Base-by-base conservation (phyloP, 1,140 invertebrate genomes). In the Eumeta japonica region DNA sequence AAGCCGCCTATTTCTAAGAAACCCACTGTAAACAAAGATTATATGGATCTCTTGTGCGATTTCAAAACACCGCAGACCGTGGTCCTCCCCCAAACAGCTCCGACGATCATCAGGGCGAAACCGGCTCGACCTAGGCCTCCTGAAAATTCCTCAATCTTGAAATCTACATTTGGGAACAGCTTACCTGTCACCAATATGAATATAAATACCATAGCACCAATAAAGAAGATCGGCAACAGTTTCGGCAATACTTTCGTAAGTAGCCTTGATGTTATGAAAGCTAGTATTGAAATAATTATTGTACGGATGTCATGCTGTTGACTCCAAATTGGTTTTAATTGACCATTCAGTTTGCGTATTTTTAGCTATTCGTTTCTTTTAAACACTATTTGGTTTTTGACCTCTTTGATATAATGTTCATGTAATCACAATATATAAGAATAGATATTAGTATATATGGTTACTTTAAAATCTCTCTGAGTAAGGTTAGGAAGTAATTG, bases 121-220 rank as follows among this genome's bases (percentile, higher is more conserved):
- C 86, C 84, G 2, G 86, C 86, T 1, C 87, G 89, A 81, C 88
- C 87, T 2, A 81, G 81, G 35, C 79, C 84, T 43, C 87, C 87
- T 15, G 68, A 75, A 18, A 72, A 63, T 43, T 55, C 64, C n/a
- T 55, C 65, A 10, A 41, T 75, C 27, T 39, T 72, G 3, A 75
- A 71, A 35, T 61, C 40, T 40, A 61, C 65, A 12, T 59, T 74
- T 41, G 52, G 55, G n/a, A 59, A 37, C 27, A 58, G 38, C 40
- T 58, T 68, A 27, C 52, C 65, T 33, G 39, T 59, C 3, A 50
- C 57, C 13, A 50, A 55, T n/a, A 74, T 74, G 70, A 72, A 46
- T 49, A 45, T 74, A 4, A 74, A 74, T 34, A 72, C 63, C 3
- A 67, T 60, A 13, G 58, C 54, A 19, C 70, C 70, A 13, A 72